A percentile compares a stretch with the other conserved stretches of the same genome.
Conservation (phyloP, 2,888 invertebrate genomes). For the Slavum lentiscoides region DNA sequence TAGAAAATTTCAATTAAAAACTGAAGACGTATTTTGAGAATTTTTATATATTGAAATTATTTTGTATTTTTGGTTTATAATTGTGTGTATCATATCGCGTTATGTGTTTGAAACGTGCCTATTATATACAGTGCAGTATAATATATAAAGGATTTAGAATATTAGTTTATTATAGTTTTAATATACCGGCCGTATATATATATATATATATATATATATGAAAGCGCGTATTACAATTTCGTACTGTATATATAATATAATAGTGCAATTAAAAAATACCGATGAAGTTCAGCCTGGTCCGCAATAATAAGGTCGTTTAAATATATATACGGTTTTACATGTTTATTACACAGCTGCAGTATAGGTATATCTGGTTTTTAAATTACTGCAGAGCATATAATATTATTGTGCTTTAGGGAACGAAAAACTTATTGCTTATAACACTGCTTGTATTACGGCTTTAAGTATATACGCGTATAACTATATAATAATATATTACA, state of each 20-base stretch:
- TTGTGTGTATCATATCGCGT: no score
- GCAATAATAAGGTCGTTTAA: not conserved
- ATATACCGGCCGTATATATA: no score
- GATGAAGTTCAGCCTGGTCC: not conserved
- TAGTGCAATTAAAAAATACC: not conserved
- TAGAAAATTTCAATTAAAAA: no score
- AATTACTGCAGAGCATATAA: not conserved
- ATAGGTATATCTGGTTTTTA: not conserved
- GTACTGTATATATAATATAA: not conserved
- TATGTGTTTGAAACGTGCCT: no score
- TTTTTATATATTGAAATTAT: no score
- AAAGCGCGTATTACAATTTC: not conserved
- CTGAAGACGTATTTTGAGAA: no score
- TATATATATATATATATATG: no score
- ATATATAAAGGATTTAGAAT: no score
- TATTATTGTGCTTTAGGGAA: conserved; percentile 5
- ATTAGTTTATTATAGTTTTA: no score
- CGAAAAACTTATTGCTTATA: not conserved
- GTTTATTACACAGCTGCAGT: not conserved
- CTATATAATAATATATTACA: not conserved
- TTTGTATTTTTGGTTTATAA: no score
- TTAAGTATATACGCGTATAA: not conserved
- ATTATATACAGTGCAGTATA: no score
- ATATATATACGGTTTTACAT: conserved; percentile 3
- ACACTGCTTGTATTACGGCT: not conserved